Evolutionary conservation across 2,797 vertebrate species (phyloP).

Genomic region (Threskiornis aethiopicus): DNA sequence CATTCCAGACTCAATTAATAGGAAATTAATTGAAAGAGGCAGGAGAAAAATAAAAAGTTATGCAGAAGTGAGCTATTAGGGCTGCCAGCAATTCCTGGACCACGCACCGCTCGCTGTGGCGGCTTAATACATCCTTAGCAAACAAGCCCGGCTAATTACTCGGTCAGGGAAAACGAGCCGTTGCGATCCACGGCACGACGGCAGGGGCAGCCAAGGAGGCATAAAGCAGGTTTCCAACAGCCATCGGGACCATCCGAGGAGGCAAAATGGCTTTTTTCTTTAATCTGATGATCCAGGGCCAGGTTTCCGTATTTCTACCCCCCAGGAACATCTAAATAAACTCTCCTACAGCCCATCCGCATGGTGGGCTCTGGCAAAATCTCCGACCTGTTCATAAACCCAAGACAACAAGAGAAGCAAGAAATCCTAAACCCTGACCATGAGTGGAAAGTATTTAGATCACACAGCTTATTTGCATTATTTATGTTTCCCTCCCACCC

Average conservation of each 20-base stretch:
- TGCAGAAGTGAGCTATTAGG: background rate
- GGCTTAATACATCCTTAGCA: background rate
- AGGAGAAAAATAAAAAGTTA: background rate
- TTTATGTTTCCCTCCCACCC: background rate
- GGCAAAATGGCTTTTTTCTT: background rate
- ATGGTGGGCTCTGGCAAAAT: background rate
- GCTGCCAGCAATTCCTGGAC: slow-evolving; percentile 12
- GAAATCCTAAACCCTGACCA: background rate
- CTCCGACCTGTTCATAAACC: background rate
- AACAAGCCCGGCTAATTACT: slow-evolving; percentile 15
- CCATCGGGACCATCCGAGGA: background rate
- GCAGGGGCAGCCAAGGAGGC: background rate
- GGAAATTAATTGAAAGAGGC: slow-evolving; percentile 37
- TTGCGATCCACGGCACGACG: rapidly evolving
- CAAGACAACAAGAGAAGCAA: background rate
- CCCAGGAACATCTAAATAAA: background rate
- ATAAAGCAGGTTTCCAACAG: background rate
- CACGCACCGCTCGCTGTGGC: background rate
- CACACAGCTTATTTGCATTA: background rate
- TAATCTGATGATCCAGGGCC: background rate
- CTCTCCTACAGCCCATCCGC: background rate
- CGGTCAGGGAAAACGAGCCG: background rate
- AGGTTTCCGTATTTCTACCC: background rate
- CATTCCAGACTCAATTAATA: slow-evolving; percentile 31
- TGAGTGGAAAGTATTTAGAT: background rate